Conservation (phyloP, 2,113 vertebrate genomes). For the Nansenia antarctica region DNA sequence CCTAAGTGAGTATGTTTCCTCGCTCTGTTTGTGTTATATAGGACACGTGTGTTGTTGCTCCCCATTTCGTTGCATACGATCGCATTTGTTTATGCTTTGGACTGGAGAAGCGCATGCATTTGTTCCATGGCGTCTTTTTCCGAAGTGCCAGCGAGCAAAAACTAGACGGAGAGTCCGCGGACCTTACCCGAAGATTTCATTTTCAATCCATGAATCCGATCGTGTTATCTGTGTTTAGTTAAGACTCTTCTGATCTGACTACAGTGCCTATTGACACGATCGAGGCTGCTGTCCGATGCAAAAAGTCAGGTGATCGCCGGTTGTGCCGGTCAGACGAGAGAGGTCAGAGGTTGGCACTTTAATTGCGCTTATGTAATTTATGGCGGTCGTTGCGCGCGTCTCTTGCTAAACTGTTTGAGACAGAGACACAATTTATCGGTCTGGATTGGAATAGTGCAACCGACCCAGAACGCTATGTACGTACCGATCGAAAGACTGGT, state of each 20-base stretch:
- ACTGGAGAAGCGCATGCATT: constrained; percentile 36
- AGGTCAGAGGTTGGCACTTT: constrained; percentile 84
- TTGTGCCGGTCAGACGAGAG: constrained; percentile 71
- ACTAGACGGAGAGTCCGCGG: constrained; percentile 41
- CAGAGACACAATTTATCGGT: constrained; percentile 67
- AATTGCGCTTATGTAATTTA: constrained; percentile 81
- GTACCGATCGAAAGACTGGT: constrained; percentile 28
- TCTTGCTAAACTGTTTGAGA: constrained; percentile 64
- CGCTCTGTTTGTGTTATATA: background rate
- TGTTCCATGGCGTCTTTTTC: constrained; percentile 57
- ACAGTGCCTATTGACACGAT: constrained; percentile 41
- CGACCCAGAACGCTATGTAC: constrained; percentile 4
- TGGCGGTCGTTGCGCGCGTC: constrained; percentile 65
- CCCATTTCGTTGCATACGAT: constrained; percentile 8
- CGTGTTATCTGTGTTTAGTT: constrained; percentile 19
- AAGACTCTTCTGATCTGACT: constrained; percentile 21
- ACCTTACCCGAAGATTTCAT: constrained; percentile 48
- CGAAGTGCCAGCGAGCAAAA: constrained; percentile 6
- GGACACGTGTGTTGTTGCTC: background rate
- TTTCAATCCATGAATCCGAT: constrained; percentile 11
- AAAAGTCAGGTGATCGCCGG: constrained; percentile 74
- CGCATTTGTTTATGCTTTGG: constrained; percentile 29
- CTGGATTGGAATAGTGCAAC: constrained; percentile 41
- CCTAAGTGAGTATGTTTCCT: constrained; percentile 69
- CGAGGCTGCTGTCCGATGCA: constrained; percentile 51